These are phyloP conservation scores for Scaeva pyrastri DNA, from an alignment of 2,888 invertebrate species.

Conservation along the genomic window DNA sequence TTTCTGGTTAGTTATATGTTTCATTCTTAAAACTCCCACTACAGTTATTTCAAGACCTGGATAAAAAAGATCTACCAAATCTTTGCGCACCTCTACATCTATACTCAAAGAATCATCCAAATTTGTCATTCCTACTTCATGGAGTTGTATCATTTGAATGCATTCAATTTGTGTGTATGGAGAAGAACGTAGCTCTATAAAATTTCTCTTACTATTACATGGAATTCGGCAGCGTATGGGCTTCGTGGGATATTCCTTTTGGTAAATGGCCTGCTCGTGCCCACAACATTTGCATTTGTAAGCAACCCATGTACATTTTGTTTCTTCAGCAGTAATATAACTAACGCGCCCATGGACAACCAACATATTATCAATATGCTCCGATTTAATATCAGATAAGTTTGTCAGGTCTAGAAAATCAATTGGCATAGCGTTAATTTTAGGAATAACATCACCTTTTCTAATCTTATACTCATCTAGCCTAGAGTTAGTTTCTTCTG, in stretches of 20 bases:
- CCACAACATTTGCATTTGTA: constrained; percentile 84
- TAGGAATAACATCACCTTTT: constrained; percentile 75
- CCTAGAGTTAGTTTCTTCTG: constrained; percentile 45
- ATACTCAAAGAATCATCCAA: constrained; percentile 91
- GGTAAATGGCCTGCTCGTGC: constrained; percentile 87
- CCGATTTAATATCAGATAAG: constrained; percentile 76
- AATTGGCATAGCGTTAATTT: constrained; percentile 85
- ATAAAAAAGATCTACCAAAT: constrained; percentile 92
- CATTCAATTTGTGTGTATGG: constrained; percentile 90
- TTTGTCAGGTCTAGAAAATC: constrained; percentile 88
- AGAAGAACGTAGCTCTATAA: constrained; percentile 87
- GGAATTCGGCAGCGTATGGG: constrained; percentile 85
- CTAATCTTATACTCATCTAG: constrained; percentile 76
- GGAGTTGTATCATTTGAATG: constrained; percentile 92
- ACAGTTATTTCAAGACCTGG: constrained; percentile 95
- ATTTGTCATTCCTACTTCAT: constrained; percentile 87
- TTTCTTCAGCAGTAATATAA: constrained; percentile 90
- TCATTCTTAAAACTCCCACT: constrained; percentile 93
- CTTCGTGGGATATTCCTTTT: constrained; percentile 82
- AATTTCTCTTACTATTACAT: constrained; percentile 83
- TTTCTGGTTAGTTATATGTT: constrained; percentile 81
- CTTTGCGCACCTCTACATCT: constrained; percentile 93
- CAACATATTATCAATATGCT: constrained; percentile 88
- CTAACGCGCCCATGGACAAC: constrained; percentile 94
- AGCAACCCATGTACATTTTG: constrained; percentile 90